Conservation (phyloP, 2,797 vertebrate genomes). For the Chaunax sp. region DNA sequence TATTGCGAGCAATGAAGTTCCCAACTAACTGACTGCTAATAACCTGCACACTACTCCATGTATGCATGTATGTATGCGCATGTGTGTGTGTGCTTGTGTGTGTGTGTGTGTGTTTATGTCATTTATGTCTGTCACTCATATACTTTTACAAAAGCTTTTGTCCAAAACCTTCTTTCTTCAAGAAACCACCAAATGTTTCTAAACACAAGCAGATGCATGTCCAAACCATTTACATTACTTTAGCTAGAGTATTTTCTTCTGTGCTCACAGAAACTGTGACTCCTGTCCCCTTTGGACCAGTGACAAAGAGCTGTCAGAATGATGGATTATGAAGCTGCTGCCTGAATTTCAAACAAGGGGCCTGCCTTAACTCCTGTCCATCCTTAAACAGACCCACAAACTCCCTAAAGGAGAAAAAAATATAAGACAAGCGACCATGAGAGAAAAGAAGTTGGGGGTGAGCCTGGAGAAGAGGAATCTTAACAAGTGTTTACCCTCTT, state of each 20-base stretch:
- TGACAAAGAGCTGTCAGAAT: conserved; percentile 77
- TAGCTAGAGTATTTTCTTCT: conserved; percentile 50
- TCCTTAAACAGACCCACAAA: conserved; percentile 68
- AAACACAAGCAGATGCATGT: conserved; percentile 57
- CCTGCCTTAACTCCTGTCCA: conserved; percentile 70
- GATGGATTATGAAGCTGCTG: conserved; percentile 77
- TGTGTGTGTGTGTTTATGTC: background rate
- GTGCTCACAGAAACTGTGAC: conserved; percentile 44
- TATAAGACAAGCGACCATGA: conserved; percentile 46
- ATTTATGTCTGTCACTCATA: background rate
- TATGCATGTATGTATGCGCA: no score
- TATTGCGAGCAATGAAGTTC: background rate
- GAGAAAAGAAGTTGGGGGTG: conserved; percentile 68
- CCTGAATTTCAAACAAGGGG: conserved; percentile 68
- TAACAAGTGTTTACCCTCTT: conserved; percentile 84
- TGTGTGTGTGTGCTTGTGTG: no score
- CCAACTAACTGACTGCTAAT: background rate
- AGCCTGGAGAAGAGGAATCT: conserved; percentile 77
- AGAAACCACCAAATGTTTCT: conserved; percentile 33
- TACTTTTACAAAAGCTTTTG: conserved; percentile 19
- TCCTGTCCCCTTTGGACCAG: conserved; percentile 57
- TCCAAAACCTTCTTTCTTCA: conserved; percentile 13
- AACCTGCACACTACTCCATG: background rate
- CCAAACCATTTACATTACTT: conserved; percentile 60
- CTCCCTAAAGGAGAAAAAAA: conserved; percentile 43